A percentile compares a stretch with the other conserved stretches of the same genome.
These are phyloP conservation scores for Phymorhynchus buccinoides DNA, from an alignment of 1,140 invertebrate species.

Conservation along the genomic window DNA sequence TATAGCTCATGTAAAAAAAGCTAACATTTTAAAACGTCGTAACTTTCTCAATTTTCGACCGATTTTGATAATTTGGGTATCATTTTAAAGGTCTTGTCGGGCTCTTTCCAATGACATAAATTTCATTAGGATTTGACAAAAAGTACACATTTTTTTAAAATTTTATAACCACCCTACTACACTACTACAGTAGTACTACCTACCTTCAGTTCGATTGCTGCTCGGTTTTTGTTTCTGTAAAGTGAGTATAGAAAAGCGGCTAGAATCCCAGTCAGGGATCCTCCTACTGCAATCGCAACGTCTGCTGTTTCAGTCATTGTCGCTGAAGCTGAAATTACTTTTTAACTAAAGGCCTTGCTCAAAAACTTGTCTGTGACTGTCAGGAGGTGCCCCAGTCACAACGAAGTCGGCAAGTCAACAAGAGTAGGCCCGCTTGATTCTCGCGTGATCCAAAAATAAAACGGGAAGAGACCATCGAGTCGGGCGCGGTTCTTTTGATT, in stretches of 20 bases:
- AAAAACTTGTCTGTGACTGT: neutral
- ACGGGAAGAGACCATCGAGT: neutral
- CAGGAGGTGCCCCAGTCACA: neutral
- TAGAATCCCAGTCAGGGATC: constrained; percentile 36
- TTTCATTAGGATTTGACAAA: too few species aligned
- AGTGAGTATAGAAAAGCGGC: constrained; percentile 45
- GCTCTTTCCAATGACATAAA: too few species aligned
- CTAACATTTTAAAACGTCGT: too few species aligned
- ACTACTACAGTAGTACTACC: neutral
- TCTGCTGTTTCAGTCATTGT: constrained; percentile 32
- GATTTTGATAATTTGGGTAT: too few species aligned
- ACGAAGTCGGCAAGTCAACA: neutral
- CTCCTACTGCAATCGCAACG: constrained; percentile 28
- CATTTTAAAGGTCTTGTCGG: too few species aligned
- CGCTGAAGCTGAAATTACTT: neutral
- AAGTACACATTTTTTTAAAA: too few species aligned
- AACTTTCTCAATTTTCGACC: too few species aligned
- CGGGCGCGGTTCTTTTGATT: neutral
- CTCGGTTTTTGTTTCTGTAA: constrained; percentile 41
- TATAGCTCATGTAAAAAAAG: too few species aligned
- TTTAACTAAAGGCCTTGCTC: neutral
- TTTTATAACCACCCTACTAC: neutral
- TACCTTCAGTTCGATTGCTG: constrained; percentile 50
- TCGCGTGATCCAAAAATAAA: neutral
- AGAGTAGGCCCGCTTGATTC: neutral